Conservation (phyloP, 2,888 invertebrate genomes). For the Ophion obscuratus region DNA sequence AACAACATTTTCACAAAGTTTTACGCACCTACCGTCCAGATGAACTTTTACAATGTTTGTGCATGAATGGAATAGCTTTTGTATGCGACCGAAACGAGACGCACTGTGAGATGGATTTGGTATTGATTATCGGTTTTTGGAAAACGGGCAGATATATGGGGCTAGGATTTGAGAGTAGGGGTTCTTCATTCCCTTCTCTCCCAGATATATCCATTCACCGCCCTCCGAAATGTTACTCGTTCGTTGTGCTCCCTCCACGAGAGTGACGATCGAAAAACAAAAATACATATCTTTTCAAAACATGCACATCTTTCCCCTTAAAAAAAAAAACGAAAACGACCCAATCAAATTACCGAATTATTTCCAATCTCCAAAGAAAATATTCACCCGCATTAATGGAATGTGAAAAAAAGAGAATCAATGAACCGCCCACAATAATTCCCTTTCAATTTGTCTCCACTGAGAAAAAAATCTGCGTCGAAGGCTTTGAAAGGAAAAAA, state of each 20-base stretch:
- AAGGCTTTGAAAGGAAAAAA: neutral
- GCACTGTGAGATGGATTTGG: conserved; percentile 60
- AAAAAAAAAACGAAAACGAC: neutral
- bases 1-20: neutral
- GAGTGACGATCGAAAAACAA: neutral
- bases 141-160: conserved; percentile 60
- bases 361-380: neutral
- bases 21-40: neutral
- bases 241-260: neutral
- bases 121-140: conserved; percentile 69
- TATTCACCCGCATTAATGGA: neutral
- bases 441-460: neutral
- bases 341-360: neutral
- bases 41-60: neutral
- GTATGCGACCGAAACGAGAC: conserved; percentile 11
- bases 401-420: neutral
- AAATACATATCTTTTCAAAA: neutral
- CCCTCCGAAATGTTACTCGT: neutral
- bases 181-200: conserved; percentile 34
- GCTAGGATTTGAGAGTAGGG: conserved; percentile 34
- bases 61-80: neutral
- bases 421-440: neutral
- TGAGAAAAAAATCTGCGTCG: neutral
- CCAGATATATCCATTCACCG: conserved; percentile 30
- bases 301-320: neutral